Percentiles rank a stretch among this genome's conserved stretches.
Evolutionary conservation across 2,888 invertebrate species (phyloP).

Genomic region (Eupithecia tripunctaria): DNA sequence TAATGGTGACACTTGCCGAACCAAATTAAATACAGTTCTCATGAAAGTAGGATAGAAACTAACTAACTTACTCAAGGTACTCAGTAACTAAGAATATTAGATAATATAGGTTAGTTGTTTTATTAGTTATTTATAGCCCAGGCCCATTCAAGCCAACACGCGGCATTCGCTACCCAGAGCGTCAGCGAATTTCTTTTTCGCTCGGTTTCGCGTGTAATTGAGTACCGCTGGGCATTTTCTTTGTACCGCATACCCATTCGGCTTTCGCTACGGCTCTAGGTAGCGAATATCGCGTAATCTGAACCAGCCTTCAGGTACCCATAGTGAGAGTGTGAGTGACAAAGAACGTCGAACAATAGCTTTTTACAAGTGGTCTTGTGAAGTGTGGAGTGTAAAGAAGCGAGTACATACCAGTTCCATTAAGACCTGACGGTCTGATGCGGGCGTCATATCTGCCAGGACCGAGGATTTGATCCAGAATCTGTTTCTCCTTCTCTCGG

Average conservation of each 20-base stretch:
- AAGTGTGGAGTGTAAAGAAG: not conserved
- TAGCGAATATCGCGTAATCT: not conserved
- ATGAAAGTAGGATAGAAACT: not conserved
- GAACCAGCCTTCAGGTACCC: not conserved
- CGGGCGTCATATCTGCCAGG: constrained; percentile 96
- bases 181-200: too few relatives aligned
- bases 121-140: not conserved
- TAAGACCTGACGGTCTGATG: constrained; percentile 96
- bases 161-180: not conserved
- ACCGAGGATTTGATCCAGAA: constrained; percentile 96
- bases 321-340: not conserved
- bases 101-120: not conserved
- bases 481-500: constrained; percentile 97
- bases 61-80: not conserved
- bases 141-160: not conserved
- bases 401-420: constrained; percentile 93
- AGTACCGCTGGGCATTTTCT: too few relatives aligned
- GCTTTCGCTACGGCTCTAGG: not conserved
- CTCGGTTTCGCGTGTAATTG: too few relatives aligned
- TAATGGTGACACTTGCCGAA: too few relatives aligned
- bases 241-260: too few relatives aligned
- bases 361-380: constrained; percentile 2
- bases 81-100: not conserved
- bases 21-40: not conserved
- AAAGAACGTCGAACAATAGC: not conserved